Base-by-base conservation (phyloP, 2,113 vertebrate genomes). In the Saccopteryx bilineata region DNA sequence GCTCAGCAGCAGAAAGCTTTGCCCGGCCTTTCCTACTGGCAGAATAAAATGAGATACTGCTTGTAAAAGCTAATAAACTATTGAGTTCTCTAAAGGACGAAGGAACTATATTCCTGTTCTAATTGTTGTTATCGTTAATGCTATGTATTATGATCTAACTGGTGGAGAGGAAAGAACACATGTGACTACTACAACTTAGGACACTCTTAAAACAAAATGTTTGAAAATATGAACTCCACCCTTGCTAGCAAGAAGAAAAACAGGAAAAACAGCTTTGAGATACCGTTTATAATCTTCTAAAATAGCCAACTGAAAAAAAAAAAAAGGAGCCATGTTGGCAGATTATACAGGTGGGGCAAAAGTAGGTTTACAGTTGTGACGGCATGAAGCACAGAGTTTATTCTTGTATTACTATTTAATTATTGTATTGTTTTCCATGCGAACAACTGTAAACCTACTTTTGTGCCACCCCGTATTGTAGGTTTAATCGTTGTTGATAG, bases 241-340 rank as follows among this genome's bases (percentile, higher is more conserved):
- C 83, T 80, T 66, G 78, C 74, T 81, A 68, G 78, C 23, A 82
- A 86, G 39, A 63, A 93, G 96, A 52, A 88, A 90, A 91, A 91
- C 60, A 80, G n/a, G 69, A 63, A 81, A 91, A 91, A 71, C 63
- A 78, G 79, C 79, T 78, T 61, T 63, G 68, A 87, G 84, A 82
- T 79, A 23, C 23, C 80, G 65, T 82, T 91, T 68, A 39, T n/a
- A 80, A 94, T 74, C 39, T 76, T 69, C 61, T 58, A 93, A 89
- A 94, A 72, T 6, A 86, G 87, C 79, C 78, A 82, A 61, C 24
- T n/a, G 54, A n/a, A 75, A 63, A 63, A 54, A 39, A 23, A n/a
- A n/a, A 24, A 75, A 31, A 48, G 54, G 2, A n/a, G 26, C 19
- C 76, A 31, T 24, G 87, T 50, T 68, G 78, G 61, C 48, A 56